phyloP scores from a whole-genome alignment of 2,888 invertebrate species.

The Scotopteryx bipunctaria region DNA sequence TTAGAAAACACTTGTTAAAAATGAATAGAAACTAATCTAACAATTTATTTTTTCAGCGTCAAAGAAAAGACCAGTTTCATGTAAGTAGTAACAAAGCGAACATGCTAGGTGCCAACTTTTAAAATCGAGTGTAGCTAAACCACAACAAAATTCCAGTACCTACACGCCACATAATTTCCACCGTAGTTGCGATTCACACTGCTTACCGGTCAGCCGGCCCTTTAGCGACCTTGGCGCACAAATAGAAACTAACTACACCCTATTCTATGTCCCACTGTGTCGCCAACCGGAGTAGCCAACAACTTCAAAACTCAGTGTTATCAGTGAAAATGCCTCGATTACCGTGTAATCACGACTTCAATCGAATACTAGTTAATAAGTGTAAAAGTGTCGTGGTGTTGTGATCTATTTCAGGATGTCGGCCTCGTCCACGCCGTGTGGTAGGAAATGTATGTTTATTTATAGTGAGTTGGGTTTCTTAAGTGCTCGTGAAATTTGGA shows the following conservation, averaged over 20 bases:
- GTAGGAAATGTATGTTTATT: slow-evolving; percentile 74
- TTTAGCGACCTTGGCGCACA: slow-evolving; percentile 71
- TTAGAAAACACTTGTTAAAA: background rate
- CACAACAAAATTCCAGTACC: slow-evolving; percentile 14
- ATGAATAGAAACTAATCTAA: background rate
- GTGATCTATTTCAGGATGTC: slow-evolving; percentile 72
- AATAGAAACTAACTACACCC: slow-evolving; percentile 51
- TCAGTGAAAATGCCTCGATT: slow-evolving; percentile 81
- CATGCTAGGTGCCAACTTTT: background rate
- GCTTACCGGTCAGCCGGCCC: slow-evolving; percentile 56
- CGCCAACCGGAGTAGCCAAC: slow-evolving; percentile 68
- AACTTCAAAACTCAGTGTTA: slow-evolving; percentile 66
- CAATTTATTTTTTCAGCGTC: slow-evolving; percentile 3
- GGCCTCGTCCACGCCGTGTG: slow-evolving; percentile 65
- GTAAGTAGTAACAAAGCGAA: background rate
- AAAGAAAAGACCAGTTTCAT: background rate
- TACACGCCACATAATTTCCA: slow-evolving; percentile 36
- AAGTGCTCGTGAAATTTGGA: no score
- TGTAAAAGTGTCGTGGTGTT: slow-evolving; percentile 60
- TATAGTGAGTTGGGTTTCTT: slow-evolving; percentile 45
- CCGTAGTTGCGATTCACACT: slow-evolving; percentile 48
- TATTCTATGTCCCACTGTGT: slow-evolving; percentile 51
- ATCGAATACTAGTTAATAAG: slow-evolving; percentile 64
- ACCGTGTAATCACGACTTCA: slow-evolving; percentile 63
- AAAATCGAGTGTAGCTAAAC: slow-evolving; percentile 2